These are phyloP conservation scores for Papio anubis DNA, from an alignment of 2,113 vertebrate species.

Conservation along the genomic window DNA sequence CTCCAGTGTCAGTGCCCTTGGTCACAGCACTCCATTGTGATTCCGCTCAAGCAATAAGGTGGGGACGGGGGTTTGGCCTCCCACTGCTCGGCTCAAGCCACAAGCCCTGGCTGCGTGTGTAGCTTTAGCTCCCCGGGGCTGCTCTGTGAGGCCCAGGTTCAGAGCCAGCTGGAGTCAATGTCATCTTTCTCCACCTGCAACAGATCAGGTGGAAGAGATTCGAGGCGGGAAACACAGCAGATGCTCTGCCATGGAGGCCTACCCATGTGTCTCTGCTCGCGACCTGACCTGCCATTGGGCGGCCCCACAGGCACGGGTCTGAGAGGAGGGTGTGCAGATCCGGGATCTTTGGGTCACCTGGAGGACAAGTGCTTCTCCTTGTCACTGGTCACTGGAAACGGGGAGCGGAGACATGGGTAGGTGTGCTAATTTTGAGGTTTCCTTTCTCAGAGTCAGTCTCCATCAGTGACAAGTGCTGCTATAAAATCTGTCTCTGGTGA, in stretches of 20 bases:
- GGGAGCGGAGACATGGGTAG: neutral
- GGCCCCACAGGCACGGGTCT: rapidly evolving
- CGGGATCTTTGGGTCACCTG: neutral
- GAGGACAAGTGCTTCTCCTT: neutral
- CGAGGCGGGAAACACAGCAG: neutral
- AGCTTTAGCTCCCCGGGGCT: neutral
- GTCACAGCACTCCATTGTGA: neutral
- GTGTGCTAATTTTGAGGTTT: neutral
- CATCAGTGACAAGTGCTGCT: neutral
- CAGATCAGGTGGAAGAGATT: neutral
- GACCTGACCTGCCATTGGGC: rapidly evolving
- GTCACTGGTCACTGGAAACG: neutral
- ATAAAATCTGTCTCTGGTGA: neutral
- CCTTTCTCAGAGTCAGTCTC: neutral
- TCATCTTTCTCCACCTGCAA: neutral
- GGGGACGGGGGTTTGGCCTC: neutral
- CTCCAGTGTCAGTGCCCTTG: rapidly evolving
- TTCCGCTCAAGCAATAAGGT: neutral
- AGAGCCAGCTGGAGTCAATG: neutral
- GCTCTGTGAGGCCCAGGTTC: neutral
- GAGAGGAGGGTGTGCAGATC: neutral
- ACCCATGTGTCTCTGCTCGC: neutral
- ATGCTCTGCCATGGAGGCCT: neutral
- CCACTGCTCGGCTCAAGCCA: neutral
- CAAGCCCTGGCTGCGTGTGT: rapidly evolving